Evolutionary conservation across 2,888 invertebrate genomes (phyloP).

Genomic region (Calameuta pallipes): DNA sequence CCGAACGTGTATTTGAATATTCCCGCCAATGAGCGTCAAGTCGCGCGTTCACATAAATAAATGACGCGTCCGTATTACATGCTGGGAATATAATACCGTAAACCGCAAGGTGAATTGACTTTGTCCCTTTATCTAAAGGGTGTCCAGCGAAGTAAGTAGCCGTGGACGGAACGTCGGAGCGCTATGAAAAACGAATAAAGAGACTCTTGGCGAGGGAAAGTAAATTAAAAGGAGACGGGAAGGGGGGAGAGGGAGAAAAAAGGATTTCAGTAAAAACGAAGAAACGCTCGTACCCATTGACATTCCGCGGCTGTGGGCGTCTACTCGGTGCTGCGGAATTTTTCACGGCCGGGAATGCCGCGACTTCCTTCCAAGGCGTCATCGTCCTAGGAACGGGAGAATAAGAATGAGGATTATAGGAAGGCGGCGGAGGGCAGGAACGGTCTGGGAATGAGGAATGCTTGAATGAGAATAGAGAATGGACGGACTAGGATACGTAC

Average conservation of each 20-base stretch:
- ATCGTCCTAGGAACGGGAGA: constrained; percentile 37
- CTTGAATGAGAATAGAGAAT: background rate
- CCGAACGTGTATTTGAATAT: background rate
- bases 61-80: background rate
- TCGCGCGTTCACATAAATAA: background rate
- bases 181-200: background rate
- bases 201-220: background rate
- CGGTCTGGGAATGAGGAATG: background rate
- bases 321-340: constrained; percentile 32
- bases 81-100: background rate
- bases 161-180: background rate
- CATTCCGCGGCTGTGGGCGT: background rate
- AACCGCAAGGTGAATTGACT: background rate
- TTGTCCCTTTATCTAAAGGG: background rate
- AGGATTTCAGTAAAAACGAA: background rate
- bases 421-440: background rate
- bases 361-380: constrained; percentile 47
- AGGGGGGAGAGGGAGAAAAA: no score
- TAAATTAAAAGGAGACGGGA: background rate
- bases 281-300: background rate
- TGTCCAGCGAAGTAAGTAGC: background rate
- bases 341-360: constrained; percentile 40
- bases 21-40: background rate
- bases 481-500: constrained; percentile 36
- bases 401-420: constrained; percentile 44